phyloP scores from a whole-genome alignment of 2,797 vertebrate genomes.

The Manis crassicaudata region DNA sequence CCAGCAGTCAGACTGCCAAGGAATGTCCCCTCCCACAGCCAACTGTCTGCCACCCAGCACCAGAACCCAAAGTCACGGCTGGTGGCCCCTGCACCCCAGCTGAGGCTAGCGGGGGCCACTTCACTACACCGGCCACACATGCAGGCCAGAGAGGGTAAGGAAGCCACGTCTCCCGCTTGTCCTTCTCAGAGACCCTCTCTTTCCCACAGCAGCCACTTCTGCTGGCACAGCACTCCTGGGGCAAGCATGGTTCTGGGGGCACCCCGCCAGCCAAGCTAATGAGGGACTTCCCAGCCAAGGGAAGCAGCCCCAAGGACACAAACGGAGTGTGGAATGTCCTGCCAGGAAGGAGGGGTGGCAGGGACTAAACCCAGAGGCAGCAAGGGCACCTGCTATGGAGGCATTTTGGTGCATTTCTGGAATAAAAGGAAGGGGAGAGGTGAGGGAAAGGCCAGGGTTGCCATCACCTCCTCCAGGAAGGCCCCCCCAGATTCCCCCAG shows the following conservation, averaged over 20 bases:
- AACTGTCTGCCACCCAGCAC: background rate
- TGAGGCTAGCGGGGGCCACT: accelerated
- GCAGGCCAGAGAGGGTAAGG: background rate
- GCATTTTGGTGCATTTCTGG: accelerated
- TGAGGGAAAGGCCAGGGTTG: accelerated
- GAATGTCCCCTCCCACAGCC: background rate
- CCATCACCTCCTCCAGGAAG: conserved; percentile 33
- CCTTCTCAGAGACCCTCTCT: background rate
- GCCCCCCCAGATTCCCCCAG: background rate
- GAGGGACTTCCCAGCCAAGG: conserved; percentile 35
- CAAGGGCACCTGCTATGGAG: background rate
- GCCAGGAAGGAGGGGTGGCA: background rate
- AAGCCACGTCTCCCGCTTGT: background rate
- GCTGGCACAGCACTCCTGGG: background rate
- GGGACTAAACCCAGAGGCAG: background rate
- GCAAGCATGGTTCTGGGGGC: background rate
- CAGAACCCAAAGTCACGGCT: background rate
- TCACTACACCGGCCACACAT: accelerated
- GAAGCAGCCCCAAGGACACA: background rate
- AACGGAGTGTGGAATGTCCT: background rate
- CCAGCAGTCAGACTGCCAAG: background rate
- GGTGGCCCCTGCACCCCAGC: accelerated
- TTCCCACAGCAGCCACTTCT: background rate
- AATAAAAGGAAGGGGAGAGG: background rate
- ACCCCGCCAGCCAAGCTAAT: background rate